Conservation (phyloP, 2,888 invertebrate species). For the Apotomis betuletana region DNA sequence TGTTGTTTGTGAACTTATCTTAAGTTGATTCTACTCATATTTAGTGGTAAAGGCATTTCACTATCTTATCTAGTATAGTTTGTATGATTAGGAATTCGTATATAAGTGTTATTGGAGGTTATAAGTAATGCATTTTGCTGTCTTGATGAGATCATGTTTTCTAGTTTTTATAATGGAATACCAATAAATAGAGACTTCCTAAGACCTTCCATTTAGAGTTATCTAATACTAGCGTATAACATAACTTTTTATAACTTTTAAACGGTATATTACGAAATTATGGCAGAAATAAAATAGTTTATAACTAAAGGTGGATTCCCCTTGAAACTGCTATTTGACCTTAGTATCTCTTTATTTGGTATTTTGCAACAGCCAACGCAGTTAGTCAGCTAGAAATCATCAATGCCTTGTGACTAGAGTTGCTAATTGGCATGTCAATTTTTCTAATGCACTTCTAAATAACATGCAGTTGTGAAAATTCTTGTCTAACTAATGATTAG, state of each 20-base stretch:
- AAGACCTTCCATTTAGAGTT: conserved; percentile 33
- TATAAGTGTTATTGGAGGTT: conserved; percentile 70
- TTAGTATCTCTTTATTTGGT: conserved; percentile 37
- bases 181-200: conserved; percentile 39
- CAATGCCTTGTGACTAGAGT: conserved; percentile 13
- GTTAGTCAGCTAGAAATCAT: conserved; percentile 8
- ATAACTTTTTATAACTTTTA: conserved; percentile 10
- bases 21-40: conserved; percentile 69
- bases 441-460: background rate
- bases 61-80: conserved; percentile 70
- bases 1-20: conserved; percentile 75
- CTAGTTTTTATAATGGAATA: conserved; percentile 67
- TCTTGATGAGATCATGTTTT: conserved; percentile 70
- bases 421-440: background rate
- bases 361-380: conserved; percentile 20
- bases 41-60: conserved; percentile 73
- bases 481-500: background rate
- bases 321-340: conserved; percentile 37
- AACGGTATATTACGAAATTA: background rate
- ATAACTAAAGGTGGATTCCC: conserved; percentile 19
- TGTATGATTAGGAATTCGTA: conserved; percentile 58
- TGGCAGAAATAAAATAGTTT: conserved; percentile 16
- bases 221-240: background rate
- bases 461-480: background rate
- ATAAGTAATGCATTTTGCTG: conserved; percentile 55